These are phyloP conservation scores for Damaliscus lunatus DNA, from an alignment of 2,113 vertebrate genomes.

Conservation along the genomic window DNA sequence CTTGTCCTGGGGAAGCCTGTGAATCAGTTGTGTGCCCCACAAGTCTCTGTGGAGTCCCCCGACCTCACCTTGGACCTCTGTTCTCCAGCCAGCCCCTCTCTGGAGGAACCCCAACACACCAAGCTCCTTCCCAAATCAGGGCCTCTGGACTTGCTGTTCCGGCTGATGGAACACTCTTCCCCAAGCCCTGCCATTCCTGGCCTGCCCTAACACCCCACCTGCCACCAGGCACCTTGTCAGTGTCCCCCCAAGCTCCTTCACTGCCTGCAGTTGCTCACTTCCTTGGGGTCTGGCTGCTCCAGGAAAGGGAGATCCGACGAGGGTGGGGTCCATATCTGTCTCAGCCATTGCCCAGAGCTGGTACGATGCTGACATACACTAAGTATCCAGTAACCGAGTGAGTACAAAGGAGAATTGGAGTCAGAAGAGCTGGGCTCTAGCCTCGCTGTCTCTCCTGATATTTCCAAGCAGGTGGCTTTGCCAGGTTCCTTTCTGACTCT, in stretches of 20 bases:
- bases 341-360: not conserved
- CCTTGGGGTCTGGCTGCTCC: not conserved
- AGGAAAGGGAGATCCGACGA: not conserved
- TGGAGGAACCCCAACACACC: not conserved
- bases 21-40: not conserved
- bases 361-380: fast-evolving
- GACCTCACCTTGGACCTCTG: not conserved
- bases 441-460: not conserved
- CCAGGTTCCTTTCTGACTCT: not conserved
- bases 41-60: not conserved
- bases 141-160: not conserved
- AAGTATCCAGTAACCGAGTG: not conserved
- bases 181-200: not conserved
- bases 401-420: not conserved
- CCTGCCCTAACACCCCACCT: not conserved
- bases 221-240: not conserved
- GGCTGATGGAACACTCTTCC: not conserved
- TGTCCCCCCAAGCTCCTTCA: too few species aligned
- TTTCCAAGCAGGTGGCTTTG: not conserved
- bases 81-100: not conserved
- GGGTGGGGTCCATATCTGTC: not conserved
- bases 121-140: not conserved
- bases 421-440: not conserved
- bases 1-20: not conserved
- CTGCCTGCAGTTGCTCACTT: not conserved